Evolutionary conservation across 2,797 vertebrate genomes (phyloP).

Genomic region (Ptychobarbus kaznakovi): DNA sequence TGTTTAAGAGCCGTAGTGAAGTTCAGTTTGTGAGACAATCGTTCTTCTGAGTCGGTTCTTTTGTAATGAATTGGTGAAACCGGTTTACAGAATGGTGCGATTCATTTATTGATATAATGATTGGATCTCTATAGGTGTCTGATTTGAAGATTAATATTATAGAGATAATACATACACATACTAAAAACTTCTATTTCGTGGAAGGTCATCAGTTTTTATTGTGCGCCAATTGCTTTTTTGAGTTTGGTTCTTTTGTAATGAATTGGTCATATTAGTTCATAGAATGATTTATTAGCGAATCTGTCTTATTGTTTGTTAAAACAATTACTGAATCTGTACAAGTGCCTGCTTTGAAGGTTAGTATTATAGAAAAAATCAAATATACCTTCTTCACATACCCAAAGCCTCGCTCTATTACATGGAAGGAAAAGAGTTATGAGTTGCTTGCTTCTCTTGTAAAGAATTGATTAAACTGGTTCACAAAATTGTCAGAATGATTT

Average conservation of each 20-base stretch:
- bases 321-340: background rate
- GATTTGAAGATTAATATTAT: background rate
- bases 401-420: background rate
- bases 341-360: background rate
- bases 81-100: background rate
- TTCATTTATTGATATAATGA: background rate
- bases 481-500: background rate
- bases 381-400: background rate
- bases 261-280: background rate
- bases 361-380: background rate
- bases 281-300: background rate
- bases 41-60: background rate
- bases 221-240: no score
- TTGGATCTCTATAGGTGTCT: background rate
- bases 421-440: background rate
- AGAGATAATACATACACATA: background rate
- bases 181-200: background rate
- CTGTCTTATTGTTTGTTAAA: background rate
- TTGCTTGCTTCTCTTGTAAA: background rate
- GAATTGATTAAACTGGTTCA: background rate
- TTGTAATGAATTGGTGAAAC: background rate
- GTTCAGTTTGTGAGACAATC: background rate
- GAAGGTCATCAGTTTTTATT: background rate
- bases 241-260: background rate
- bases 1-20: background rate